Evolutionary conservation across 2,113 vertebrate species (phyloP).

Genomic region (Mesocricetus auratus): DNA sequence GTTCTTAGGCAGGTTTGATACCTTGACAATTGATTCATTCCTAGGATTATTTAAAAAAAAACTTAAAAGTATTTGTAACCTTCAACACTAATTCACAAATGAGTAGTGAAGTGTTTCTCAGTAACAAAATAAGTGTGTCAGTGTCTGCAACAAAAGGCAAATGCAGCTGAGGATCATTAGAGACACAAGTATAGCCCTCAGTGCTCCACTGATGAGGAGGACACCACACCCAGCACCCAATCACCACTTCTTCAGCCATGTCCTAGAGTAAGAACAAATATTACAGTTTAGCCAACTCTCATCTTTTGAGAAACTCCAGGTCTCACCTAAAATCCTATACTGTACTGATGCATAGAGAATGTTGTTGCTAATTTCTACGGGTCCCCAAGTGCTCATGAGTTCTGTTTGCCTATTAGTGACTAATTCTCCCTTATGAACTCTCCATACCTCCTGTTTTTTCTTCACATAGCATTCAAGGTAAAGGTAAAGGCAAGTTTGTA

Average conservation of each 20-base stretch:
- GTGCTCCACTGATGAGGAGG: not conserved
- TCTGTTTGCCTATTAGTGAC: not conserved
- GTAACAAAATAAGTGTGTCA: not conserved
- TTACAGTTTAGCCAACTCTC: not conserved
- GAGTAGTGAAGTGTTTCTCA: not conserved
- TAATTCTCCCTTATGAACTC: not conserved
- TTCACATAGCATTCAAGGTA: not conserved
- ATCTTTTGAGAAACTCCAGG: not conserved
- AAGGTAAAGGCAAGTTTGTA: not conserved
- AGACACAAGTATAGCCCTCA: not conserved
- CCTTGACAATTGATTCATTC: not conserved
- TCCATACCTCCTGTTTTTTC: not conserved
- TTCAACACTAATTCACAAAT: not conserved
- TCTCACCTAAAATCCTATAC: not conserved
- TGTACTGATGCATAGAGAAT: not conserved
- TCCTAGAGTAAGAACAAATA: not conserved
- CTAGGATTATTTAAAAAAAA: not conserved
- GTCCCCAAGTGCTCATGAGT: not conserved
- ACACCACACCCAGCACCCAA: fast-evolving
- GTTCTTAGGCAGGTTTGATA: not conserved
- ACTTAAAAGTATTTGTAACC: not conserved
- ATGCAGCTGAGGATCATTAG: not conserved
- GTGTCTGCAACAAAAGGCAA: not conserved
- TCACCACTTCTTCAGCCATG: not conserved
- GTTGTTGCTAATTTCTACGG: not conserved